Evolutionary conservation across 2,888 invertebrate genomes (phyloP), one percentile per base, ranked within the genome.

Genomic region (Nebria salina): DNA sequence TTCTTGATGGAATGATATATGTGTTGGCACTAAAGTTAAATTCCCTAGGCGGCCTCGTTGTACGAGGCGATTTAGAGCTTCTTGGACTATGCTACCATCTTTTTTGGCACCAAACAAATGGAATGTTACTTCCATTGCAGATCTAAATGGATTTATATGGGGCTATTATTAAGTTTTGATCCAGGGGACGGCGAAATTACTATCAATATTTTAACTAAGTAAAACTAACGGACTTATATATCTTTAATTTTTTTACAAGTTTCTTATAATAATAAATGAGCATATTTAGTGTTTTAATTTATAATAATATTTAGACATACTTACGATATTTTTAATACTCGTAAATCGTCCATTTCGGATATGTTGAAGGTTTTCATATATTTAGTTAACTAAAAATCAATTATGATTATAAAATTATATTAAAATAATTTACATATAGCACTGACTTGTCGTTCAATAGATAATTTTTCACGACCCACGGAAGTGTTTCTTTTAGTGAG

Each of bases 251-350:
- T 20, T 20, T 20, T 20, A 20, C 20, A 20, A 20, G 20, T 1
- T 20, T 20, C 20, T 20, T 20, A 20, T 20, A 20, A 20, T 20
- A 20, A 1, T 20, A 20, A 20, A 1, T 20, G 20, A 20, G 20
- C 20, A 20, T 1, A 20, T 34, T 72, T 72, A 66, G 7, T 66
- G 66, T 15, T 66, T 11, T 66, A 66, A 15, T 8, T 25, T 66
- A 13, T 11, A 4, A 11, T 25, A 5, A 65, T 66, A 0, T 15
- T 15, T 15, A 70, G 34, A 68, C 34, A 77, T 86, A 90, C 92
- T 92, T 89, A 94, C 94, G 92, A 93, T 86, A 94, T 91, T 86
- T 93, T 93, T 85, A 94, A 90, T 84, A 95, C 90, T 90, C 93
- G 92, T 85, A 93, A 90, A 84, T 94, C 93, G 83, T 90, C 90